Evolutionary conservation across 2,888 invertebrate species (phyloP).

Genomic region (Cheilosia urbana): DNA sequence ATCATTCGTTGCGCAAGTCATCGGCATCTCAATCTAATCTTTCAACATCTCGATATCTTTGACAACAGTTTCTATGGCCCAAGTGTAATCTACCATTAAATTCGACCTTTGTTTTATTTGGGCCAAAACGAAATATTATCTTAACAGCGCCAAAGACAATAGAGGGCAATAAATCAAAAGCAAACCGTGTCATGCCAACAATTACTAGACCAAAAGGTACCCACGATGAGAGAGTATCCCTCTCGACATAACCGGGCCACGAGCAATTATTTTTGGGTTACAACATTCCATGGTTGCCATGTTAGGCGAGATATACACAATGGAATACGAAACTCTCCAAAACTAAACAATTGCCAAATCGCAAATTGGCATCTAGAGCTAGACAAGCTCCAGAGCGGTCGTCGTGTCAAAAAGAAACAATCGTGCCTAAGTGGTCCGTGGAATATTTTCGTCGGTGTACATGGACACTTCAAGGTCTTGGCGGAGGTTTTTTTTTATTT

Average conservation of each 20-base stretch:
- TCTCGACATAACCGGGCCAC: conserved; percentile 18
- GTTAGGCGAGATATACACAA: conserved; percentile 7
- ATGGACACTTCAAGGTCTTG: conserved; percentile 58
- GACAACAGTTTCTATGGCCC: conserved; percentile 52
- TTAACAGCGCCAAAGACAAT: conserved; percentile 40
- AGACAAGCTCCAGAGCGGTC: conserved; percentile 10
- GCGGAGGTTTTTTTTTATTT: not conserved
- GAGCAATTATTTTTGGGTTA: conserved; percentile 66
- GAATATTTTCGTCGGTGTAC: conserved; percentile 18
- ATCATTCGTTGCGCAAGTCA: conserved; percentile 59
- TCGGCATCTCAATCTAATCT: conserved; percentile 25
- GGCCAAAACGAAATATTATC: conserved; percentile 27
- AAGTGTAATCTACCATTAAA: conserved; percentile 58
- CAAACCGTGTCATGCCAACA: conserved; percentile 38
- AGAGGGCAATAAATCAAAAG: conserved; percentile 58
- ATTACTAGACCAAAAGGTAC: conserved; percentile 30
- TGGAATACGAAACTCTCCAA: conserved; percentile 40
- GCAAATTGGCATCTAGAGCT: conserved; percentile 71
- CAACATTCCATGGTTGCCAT: conserved; percentile 45
- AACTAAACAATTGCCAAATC: conserved; percentile 64
- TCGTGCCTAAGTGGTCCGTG: conserved; percentile 56
- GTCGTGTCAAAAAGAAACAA: conserved; percentile 51
- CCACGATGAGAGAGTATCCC: conserved; percentile 18
- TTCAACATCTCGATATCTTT: conserved; percentile 49
- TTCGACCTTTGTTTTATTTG: conserved; percentile 49